Base-by-base conservation (phyloP, 2,888 invertebrate genomes). In the Ypsolopha scabrella region DNA sequence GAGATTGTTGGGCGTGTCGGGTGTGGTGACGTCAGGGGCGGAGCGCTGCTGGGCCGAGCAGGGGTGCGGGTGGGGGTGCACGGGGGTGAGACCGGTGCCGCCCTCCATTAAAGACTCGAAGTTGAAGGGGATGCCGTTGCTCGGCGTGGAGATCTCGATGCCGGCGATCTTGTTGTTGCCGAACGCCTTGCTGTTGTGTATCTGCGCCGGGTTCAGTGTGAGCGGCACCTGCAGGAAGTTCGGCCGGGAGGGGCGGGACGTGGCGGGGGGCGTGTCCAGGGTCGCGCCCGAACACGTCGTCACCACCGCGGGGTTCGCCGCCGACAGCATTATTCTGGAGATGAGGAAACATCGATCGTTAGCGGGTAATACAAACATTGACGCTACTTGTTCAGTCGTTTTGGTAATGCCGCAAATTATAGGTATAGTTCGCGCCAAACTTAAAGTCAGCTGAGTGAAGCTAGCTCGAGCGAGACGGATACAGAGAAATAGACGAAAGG, bases 61-160 rank as follows among this genome's bases (percentile, higher is more conserved):
- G 52, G 89, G 90, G 48, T 89, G 91, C 35, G 81, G 80, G 67
- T 81, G 82, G 36, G 81, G 80, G 65, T 81, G 81, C 38, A 95
- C 94, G 0, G 97, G 97, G 7, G 97, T 97, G 48, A 97, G 86
- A 0, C 97, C 96, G 2, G 97, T 96, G 64, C 96, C 96, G 50
- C 96, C 96, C 64, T 95, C 96, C 94, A 97, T 95, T 55, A 97
- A 88, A 60, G 94, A 94, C 67, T 97, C 97, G 74, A 95, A 96
- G 78, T 95, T 96, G 80, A 96, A 95, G 62, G 92, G 92, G 59
- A 95, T 92, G 50, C 95, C 96, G 64, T 92, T 92, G 56, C 95
- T 94, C 0, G 97, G 97, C 9, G 95, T 95, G 57, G 92, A 93
- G 64, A 96, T 95, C 62, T 94, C 90, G 57, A 96, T 90, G 52